These are phyloP conservation scores for Bombus ignitus DNA, from an alignment of 1,140 invertebrate species.

Conservation along the genomic window DNA sequence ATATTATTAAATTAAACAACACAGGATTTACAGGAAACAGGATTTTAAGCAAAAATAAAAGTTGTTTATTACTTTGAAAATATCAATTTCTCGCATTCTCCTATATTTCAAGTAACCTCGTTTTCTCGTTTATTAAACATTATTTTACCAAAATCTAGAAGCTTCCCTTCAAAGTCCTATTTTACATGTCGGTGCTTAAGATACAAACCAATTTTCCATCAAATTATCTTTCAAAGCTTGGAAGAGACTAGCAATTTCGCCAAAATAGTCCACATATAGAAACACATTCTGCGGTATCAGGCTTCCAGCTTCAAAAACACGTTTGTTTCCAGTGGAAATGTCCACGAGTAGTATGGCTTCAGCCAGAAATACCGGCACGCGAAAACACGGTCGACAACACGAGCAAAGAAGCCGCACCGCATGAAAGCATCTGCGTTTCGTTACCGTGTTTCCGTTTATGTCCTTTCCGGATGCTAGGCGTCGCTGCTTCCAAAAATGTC, in stretches of 20 bases:
- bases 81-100: too few species aligned
- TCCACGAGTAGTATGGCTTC: neutral
- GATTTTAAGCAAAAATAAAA: too few species aligned
- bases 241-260: neutral
- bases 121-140: too few species aligned
- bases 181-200: too few species aligned
- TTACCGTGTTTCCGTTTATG: slow-evolving; percentile 3
- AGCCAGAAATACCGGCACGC: neutral
- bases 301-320: neutral
- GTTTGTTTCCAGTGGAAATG: neutral
- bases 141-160: too few species aligned
- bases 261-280: neutral
- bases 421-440: neutral
- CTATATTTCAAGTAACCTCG: too few species aligned
- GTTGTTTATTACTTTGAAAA: too few species aligned
- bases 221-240: neutral
- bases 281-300: neutral
- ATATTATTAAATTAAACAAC: too few species aligned
- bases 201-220: neutral
- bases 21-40: too few species aligned
- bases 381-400: too few species aligned
- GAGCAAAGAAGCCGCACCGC: neutral
- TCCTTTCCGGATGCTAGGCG: neutral
- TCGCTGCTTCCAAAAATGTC: neutral
- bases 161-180: too few species aligned